Conservation (phyloP, 2,888 invertebrate genomes). For the Callimorpha dominula region DNA sequence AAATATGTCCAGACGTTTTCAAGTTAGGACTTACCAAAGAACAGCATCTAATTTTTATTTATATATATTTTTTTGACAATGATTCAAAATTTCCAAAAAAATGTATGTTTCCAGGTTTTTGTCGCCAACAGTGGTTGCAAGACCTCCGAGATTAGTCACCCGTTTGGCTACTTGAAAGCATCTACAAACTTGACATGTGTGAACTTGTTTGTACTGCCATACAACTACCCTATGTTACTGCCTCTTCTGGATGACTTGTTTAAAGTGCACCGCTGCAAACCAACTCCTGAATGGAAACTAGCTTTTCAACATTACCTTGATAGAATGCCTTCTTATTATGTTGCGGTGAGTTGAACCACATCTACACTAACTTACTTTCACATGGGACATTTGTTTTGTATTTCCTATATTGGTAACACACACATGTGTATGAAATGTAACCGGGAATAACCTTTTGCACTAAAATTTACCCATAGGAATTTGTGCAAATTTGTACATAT, state of each 20-base stretch:
- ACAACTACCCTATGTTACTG: conserved; percentile 98
- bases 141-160: conserved; percentile 94
- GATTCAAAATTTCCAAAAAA: background rate
- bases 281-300: conserved; percentile 96
- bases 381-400: background rate
- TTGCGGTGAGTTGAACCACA: conserved; percentile 83
- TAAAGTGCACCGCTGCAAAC: conserved; percentile 96
- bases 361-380: conserved; percentile 1
- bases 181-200: conserved; percentile 97
- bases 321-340: conserved; percentile 99
- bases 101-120: conserved; percentile 88
- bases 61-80: background rate
- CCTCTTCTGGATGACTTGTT: conserved; percentile 97
- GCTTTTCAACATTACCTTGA: conserved; percentile 97
- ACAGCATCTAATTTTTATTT: background rate
- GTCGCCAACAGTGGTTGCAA: conserved; percentile 96
- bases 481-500: too few relatives aligned
- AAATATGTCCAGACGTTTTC: background rate
- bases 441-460: background rate
- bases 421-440: too few relatives aligned
- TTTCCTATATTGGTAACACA: too few relatives aligned
- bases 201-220: conserved; percentile 98
- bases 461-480: background rate
- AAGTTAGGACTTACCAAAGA: background rate
- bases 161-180: conserved; percentile 99